Base-by-base conservation (phyloP, 2,888 invertebrate species). In the Volucella inanis region DNA sequence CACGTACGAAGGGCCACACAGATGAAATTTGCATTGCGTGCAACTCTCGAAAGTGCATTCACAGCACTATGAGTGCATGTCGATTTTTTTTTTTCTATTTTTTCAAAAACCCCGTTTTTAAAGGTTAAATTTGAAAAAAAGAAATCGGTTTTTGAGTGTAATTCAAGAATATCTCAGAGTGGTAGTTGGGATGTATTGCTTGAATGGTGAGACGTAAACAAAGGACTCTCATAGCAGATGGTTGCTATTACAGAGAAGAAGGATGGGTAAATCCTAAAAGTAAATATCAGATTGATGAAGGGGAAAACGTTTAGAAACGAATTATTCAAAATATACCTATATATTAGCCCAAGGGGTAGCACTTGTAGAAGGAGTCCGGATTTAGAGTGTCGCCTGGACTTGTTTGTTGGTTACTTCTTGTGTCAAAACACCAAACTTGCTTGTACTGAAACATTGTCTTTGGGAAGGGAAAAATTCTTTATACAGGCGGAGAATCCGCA, bases 1-100 rank as follows among this genome's bases (percentile, higher is more conserved):
- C 83, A 83, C 83, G 82, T 82, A 71, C 77, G 12, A 61, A 41
- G 70, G 57, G 76, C 65, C 80, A 78, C 55, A 43, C 22, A 43
- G 43, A 18, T 65, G 50, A 10, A 39, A 4, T 10, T 10, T 41
- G 18, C 52, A 54, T 31, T 52, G 57, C 61, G 52, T 59, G 57
- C 61, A 59, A 14, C 70, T 84, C 75, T 84, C 70, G 65, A 79
- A 79, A 75, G 70, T 84, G 83, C 79, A 84, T 84, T 84, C 79
- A 68, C 78, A 79, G 62, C 39, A 43, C 67, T 78, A 78, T 83
- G 72, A 77, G 45, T 68, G 18, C 38, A 65, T 49, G 49, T 55
- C 57, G 50, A 70, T 62, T 41, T 10, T 75, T 54, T 80, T 81
- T 70, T 65, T 81, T 2, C 2, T 1, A 22, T 22, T 31, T 31